Conservation (phyloP, 2,113 vertebrate genomes). For the Megalops atlanticus region DNA sequence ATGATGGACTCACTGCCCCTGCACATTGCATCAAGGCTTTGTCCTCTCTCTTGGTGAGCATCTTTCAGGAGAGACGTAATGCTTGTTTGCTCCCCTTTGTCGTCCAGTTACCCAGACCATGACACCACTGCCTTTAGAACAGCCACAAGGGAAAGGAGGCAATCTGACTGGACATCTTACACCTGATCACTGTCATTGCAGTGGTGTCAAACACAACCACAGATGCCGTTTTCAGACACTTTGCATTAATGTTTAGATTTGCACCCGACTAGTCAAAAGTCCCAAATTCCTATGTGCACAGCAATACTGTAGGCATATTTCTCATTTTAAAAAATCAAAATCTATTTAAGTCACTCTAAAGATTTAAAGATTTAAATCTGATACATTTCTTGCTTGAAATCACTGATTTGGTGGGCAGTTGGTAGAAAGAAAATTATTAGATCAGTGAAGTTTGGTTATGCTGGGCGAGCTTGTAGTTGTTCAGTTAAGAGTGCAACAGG, state of each 20-base stretch:
- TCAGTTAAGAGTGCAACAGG: not conserved
- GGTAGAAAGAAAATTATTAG: no score
- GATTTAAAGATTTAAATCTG: conserved; percentile 32
- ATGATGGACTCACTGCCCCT: no score
- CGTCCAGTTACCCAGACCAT: conserved; percentile 2
- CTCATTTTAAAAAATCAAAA: no score
- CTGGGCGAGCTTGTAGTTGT: not conserved
- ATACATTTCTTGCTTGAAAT: no score
- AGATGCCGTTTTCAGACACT: conserved; percentile 39
- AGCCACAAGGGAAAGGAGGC: conserved; percentile 31
- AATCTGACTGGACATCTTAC: conserved; percentile 41
- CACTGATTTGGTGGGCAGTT: no score
- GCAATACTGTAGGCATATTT: no score
- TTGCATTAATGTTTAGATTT: not conserved
- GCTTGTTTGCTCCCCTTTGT: conserved; percentile 12
- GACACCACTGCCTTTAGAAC: conserved; percentile 1
- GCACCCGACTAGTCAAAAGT: no score
- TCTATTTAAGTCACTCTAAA: not conserved
- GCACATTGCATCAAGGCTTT: conserved; percentile 47
- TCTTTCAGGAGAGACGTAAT: conserved; percentile 5
- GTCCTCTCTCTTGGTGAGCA: conserved; percentile 10
- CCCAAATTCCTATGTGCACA: no score
- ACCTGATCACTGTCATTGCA: conserved; percentile 23
- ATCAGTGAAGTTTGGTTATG: no score
- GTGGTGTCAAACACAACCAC: conserved; percentile 39